Evolutionary conservation across 1,140 invertebrate genomes (phyloP).

Genomic region (Melipona quadrifasciata): DNA sequence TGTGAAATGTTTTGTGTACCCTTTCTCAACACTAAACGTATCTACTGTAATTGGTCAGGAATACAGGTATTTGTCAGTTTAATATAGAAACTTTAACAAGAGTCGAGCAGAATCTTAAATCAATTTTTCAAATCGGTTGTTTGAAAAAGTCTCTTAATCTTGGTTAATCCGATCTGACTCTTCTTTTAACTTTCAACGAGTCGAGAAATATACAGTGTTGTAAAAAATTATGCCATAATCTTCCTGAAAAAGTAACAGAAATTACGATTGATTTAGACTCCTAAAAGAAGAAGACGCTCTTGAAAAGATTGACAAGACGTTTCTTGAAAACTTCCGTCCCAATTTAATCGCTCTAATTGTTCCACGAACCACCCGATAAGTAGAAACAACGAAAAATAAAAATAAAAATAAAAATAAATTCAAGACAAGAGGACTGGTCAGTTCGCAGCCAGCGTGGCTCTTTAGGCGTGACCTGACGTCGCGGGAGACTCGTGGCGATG

Average conservation of each 20-base stretch:
- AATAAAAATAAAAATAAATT: neutral
- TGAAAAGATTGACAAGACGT: neutral
- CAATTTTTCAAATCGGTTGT: no score
- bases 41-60: no score
- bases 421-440: neutral
- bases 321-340: neutral
- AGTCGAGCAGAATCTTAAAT: no score
- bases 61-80: no score
- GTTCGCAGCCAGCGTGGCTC: neutral
- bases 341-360: neutral
- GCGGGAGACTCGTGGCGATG: slow-evolving; percentile 42
- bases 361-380: no score
- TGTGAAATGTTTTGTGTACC: no score
- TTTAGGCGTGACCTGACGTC: slow-evolving; percentile 18
- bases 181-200: neutral
- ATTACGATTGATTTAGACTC: neutral
- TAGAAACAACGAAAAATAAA: neutral
- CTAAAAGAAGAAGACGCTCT: neutral
- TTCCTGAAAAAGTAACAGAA: neutral
- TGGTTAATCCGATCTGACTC: neutral
- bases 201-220: no score
- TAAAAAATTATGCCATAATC: neutral
- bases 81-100: no score
- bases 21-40: no score
- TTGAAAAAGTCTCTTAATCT: no score